Conservation (phyloP, 2,113 vertebrate genomes). For the Pheucticus melanocephalus region DNA sequence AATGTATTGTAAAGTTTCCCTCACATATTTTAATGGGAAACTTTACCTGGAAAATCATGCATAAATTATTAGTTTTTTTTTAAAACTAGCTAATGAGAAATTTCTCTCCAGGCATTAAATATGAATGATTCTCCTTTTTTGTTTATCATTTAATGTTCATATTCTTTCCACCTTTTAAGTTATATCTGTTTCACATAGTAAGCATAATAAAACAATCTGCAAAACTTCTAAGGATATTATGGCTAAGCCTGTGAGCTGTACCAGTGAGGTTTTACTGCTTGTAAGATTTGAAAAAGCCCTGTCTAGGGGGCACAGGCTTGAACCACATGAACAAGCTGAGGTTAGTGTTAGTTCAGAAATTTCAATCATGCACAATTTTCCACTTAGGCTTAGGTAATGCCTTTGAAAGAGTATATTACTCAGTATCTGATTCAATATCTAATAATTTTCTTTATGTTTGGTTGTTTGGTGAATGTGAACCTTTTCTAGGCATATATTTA, state of each 20-base stretch:
- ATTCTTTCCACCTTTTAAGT: background rate
- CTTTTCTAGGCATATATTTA: background rate
- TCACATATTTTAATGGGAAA: background rate
- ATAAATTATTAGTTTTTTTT: background rate
- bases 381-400: background rate
- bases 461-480: background rate
- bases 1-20: background rate
- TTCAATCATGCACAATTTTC: background rate
- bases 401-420: background rate
- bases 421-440: background rate
- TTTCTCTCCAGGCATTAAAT: background rate
- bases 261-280: background rate
- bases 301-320: background rate
- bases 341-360: background rate
- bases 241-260: background rate
- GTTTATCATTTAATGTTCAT: background rate
- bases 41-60: background rate
- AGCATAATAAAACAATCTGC: background rate
- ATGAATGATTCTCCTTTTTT: background rate
- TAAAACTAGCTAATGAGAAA: background rate
- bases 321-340: background rate
- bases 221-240: background rate
- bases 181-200: background rate
- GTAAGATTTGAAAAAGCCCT: background rate
- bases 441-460: background rate